Conservation (phyloP, 2,113 vertebrate species). For the Pachycephala philippinensis region DNA sequence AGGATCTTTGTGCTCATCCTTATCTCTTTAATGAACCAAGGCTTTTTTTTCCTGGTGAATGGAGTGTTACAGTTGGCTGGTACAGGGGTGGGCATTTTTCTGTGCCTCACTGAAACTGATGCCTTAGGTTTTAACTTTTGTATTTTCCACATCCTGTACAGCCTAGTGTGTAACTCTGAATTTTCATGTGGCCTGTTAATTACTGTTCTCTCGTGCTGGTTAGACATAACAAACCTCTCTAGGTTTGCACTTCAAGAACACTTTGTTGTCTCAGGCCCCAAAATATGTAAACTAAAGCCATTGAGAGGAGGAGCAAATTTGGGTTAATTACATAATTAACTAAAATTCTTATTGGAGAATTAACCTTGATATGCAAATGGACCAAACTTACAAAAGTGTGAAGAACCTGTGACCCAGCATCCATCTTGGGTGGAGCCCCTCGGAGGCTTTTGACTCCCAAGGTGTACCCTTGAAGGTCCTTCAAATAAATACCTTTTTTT, state of each 20-base stretch:
- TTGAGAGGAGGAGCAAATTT: not conserved
- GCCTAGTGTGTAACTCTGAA: not conserved
- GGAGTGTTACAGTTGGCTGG: not conserved
- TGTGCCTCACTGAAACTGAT: not conserved
- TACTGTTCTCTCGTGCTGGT: not conserved
- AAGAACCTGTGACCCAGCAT: fast-evolving
- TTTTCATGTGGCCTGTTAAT: not conserved
- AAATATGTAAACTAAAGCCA: not conserved
- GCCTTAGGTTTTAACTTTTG: not conserved
- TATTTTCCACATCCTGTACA: not conserved
- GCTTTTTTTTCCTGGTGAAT: not conserved
- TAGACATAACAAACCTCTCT: not conserved
- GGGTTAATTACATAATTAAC: not conserved
- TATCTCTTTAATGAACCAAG: too few species aligned
- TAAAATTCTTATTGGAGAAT: not conserved
- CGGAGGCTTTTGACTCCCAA: not conserved
- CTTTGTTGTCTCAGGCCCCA: not conserved
- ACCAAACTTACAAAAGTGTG: not conserved
- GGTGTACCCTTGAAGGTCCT: not conserved
- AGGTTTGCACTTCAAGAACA: not conserved
- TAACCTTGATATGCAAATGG: not conserved
- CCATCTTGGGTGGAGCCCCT: not conserved
- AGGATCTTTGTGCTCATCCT: not conserved
- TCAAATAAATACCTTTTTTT: not conserved
- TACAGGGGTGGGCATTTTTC: not conserved